Evolutionary conservation across 1,140 invertebrate genomes (phyloP), one percentile per base, ranked within the genome.

Genomic region (Polypedilum vanderplanki): DNA sequence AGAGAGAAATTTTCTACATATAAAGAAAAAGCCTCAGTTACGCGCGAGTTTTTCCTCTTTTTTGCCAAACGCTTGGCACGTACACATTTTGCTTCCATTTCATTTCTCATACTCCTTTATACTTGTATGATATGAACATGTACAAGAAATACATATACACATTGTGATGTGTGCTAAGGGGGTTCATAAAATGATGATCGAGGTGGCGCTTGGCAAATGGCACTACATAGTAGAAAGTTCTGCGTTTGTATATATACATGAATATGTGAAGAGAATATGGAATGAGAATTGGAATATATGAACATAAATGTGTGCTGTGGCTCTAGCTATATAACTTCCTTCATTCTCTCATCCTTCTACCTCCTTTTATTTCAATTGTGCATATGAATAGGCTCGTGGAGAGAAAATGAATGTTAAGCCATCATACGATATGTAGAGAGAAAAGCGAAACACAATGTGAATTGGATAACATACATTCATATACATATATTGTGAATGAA

Each of bases 81-180:
- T 57, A 57, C 46, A 57, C 46, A 57, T 57, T 57, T 57, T 57
- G 46, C 46, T 57, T 57, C 46, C 46, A 57, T 57, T 57, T 57
- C 46, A 9, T n/a, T 4, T n/a, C 46, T 33, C 24, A 33, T 33
- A 33, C 46, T 57, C 46, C n/a, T n/a, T n/a, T n/a, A n/a, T n/a
- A n/a, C n/a, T n/a, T n/a, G n/a, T n/a, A n/a, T n/a, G n/a, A n/a
- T n/a, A n/a, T n/a, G n/a, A n/a, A n/a, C n/a, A n/a, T n/a, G n/a
- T n/a, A n/a, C n/a, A n/a, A n/a, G n/a, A n/a, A n/a, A n/a, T n/a
- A n/a, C n/a, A n/a, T n/a, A n/a, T 57, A n/a, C 46, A 57, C n/a
- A 57, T 57, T 57, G 46, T 57, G 46, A n/a, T 46, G 41, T 46
- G 41, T 46, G 41, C 15, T 57, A 15, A 57, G 12, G 46, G 46